phyloP scores from a whole-genome alignment of 35 echinoderm and acorn worm genomes.

The Amphiura filiformis region DNA sequence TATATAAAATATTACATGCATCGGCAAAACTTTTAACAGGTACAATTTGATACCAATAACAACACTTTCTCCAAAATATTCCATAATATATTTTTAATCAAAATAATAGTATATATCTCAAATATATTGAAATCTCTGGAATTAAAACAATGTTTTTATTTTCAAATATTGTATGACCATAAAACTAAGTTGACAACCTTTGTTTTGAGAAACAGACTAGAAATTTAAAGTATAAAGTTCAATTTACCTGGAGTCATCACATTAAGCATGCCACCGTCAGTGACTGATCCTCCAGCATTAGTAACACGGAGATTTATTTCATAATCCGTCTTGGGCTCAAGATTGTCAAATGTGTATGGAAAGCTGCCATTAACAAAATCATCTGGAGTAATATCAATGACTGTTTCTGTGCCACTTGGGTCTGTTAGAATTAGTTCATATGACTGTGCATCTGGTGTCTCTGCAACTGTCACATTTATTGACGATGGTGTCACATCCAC shows the following conservation, averaged over 20 bases:
- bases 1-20: no score
- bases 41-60: no score
- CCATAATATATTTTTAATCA: no score
- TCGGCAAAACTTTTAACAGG: no score
- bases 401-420: neutral
- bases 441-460: neutral
- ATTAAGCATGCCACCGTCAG: neutral
- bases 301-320: neutral
- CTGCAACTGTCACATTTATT: neutral
- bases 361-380: neutral
- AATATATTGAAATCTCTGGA: no score
- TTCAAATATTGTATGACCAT: no score
- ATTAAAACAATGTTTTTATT: no score
- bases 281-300: neutral
- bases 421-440: neutral
- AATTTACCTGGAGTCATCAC: neutral
- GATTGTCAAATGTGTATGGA: neutral
- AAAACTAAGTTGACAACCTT: no score
- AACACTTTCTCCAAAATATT: no score
- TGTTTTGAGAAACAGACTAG: no score
- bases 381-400: neutral
- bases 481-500: neutral
- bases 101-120: no score
- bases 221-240: no score
- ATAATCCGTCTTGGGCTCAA: neutral